Base-by-base conservation (phyloP, 2,113 vertebrate species). In the Trichomycterus rosablanca region DNA sequence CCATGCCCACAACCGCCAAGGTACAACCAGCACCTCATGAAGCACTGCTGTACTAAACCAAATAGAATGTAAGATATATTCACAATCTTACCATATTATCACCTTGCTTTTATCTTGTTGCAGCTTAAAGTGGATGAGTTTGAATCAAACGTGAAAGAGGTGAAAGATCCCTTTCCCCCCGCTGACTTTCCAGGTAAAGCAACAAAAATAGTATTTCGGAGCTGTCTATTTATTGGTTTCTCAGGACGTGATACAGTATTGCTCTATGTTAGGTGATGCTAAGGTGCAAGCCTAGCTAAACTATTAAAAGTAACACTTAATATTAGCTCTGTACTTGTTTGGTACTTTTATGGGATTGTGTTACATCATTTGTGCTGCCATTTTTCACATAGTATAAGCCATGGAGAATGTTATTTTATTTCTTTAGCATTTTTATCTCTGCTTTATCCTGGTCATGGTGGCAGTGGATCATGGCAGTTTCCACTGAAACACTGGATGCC, bases 91-190 rank as follows among this genome's bases (percentile, higher is more conserved):
- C 37, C 16, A 43, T 62, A 12, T 66, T 43, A 39, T 66, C 68
- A n/a, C n/a, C n/a, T 5, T 34, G 30, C 30, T 34, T 34, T 10
- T 34, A 7, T 34, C n/a, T n/a, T n/a, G n/a, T 22, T 80, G 34
- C 81, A 99, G 96, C 85, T 98, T 24, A 98, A 93, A 87, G 78
- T 99, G 5, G 96, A 99, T 0, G 95, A 98, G 68, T 99, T 99
- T 86, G 96, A 98, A 80, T 96, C 94, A 4, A 96, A 94, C 3
- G 95, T 98, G 63, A 98, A 98, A 28, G 95, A 98, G 80, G 89
- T 97, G 56, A 99, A 99, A 77, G 96, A 99, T 51, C 96, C 96
- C 1, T 99, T 98, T 72, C 96, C 96, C 22, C 93, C 95, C 8
- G 93, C 91, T 7, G 96, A 99, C 74, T 99, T 98, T 66, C 96